Evolutionary conservation across 30 jellyfish, hydroid and myxozoan species (phyloP).

Genomic region (Aurelia aurita complex sp. Pacific): DNA sequence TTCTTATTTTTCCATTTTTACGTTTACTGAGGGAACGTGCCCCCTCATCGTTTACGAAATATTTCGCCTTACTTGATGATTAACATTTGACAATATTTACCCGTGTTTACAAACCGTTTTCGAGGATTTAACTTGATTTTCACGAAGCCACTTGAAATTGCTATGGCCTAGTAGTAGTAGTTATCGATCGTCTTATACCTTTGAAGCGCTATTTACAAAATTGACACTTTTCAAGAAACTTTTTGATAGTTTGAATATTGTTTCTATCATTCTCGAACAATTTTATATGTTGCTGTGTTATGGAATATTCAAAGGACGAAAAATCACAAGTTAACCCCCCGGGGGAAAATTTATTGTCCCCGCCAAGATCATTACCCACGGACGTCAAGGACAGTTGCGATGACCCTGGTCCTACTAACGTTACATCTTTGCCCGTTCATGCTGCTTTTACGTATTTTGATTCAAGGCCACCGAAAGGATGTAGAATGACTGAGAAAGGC

Average conservation of each 20-base stretch:
- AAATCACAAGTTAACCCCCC: too few relatives aligned
- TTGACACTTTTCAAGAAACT: too few relatives aligned
- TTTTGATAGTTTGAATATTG: too few relatives aligned
- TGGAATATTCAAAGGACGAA: too few relatives aligned
- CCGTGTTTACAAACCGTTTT: background rate
- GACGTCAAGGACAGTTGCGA: background rate
- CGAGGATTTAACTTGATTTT: too few relatives aligned
- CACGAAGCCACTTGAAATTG: background rate
- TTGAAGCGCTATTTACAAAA: too few relatives aligned
- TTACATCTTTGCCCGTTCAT: background rate
- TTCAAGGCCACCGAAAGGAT: background rate
- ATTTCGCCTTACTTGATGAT: background rate
- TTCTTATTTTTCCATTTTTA: too few relatives aligned
- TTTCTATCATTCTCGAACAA: too few relatives aligned
- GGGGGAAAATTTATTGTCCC: background rate
- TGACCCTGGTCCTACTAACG: background rate
- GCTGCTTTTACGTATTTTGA: background rate
- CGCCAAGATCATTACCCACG: background rate
- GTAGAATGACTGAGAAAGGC: constrained; percentile 30
- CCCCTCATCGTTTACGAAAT: background rate
- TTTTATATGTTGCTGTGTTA: too few relatives aligned
- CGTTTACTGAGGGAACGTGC: too few relatives aligned
- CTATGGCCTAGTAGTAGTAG: background rate
- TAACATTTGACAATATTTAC: background rate
- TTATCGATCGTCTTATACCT: background rate